These are phyloP conservation scores for Apotomis turbidana DNA, from an alignment of 2,888 invertebrate genomes.

Conservation along the genomic window DNA sequence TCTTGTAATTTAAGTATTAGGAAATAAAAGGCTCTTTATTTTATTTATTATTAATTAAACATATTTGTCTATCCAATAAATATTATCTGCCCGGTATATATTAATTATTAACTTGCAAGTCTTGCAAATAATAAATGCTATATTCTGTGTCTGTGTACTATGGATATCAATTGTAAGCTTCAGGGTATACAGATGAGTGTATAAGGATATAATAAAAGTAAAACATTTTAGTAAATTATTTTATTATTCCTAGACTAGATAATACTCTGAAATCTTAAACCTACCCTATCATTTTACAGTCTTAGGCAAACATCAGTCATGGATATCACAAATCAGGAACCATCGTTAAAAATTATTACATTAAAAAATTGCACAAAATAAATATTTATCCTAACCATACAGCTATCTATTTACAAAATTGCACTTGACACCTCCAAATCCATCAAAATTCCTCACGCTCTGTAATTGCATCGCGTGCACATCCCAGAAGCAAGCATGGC, in stretches of 20 bases:
- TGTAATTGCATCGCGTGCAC: conserved; percentile 52
- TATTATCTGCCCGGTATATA: too few relatives aligned
- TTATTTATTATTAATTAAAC: too few relatives aligned
- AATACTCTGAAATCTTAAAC: conserved; percentile 22
- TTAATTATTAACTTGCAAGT: too few relatives aligned
- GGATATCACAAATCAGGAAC: conserved; percentile 28
- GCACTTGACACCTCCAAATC: conserved; percentile 12
- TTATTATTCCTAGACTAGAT: conserved; percentile 26
- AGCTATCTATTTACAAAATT: conserved; percentile 30
- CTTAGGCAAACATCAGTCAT: conserved; percentile 22
- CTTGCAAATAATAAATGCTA: too few relatives aligned
- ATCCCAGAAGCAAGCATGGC: conserved; percentile 85
- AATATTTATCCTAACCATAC: conserved; percentile 19
- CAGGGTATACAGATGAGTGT: too few relatives aligned
- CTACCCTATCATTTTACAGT: background rate
- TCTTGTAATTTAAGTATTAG: too few relatives aligned
- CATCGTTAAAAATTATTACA: background rate
- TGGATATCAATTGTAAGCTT: too few relatives aligned
- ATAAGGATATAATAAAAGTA: background rate
- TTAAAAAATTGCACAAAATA: conserved; percentile 25
- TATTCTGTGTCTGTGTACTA: too few relatives aligned
- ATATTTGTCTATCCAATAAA: too few relatives aligned
- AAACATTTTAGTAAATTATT: conserved; percentile 8
- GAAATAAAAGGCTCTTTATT: too few relatives aligned
- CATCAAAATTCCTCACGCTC: background rate